Evolutionary conservation across 1,140 invertebrate genomes (phyloP).

Genomic region (Drosophila funebris): DNA sequence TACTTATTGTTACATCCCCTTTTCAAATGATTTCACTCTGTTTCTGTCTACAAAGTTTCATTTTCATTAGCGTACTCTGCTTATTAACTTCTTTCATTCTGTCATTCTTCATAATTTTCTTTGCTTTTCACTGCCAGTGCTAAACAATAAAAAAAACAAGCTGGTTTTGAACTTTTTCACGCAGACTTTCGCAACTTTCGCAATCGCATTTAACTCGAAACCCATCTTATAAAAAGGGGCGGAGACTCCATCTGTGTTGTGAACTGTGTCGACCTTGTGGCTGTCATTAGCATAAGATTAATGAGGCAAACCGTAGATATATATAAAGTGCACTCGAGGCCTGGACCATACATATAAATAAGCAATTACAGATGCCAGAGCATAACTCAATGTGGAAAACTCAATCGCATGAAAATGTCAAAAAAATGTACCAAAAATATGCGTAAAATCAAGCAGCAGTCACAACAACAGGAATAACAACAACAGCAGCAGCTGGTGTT

Average conservation of each 20-base stretch:
- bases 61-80: background rate
- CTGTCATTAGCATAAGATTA: conserved; percentile 55
- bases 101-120: background rate
- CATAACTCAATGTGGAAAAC: conserved; percentile 23
- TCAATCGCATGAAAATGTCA: conserved; percentile 54
- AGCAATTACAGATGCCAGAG: conserved; percentile 32
- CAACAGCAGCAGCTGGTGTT: background rate
- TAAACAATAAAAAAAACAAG: background rate
- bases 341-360: conserved; percentile 42
- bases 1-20: background rate
- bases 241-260: background rate
- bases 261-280: conserved; percentile 36
- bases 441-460: conserved; percentile 44
- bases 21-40: background rate
- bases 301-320: conserved; percentile 8
- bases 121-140: background rate
- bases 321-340: conserved; percentile 28
- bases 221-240: background rate
- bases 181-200: background rate
- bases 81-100: background rate
- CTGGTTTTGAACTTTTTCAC: conserved; percentile 4
- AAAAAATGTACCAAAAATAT: conserved; percentile 53
- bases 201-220: background rate
- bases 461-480: background rate
- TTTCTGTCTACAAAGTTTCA: conserved; percentile 29